Conservation (phyloP, 2,113 vertebrate genomes). For the Aythya baeri region DNA sequence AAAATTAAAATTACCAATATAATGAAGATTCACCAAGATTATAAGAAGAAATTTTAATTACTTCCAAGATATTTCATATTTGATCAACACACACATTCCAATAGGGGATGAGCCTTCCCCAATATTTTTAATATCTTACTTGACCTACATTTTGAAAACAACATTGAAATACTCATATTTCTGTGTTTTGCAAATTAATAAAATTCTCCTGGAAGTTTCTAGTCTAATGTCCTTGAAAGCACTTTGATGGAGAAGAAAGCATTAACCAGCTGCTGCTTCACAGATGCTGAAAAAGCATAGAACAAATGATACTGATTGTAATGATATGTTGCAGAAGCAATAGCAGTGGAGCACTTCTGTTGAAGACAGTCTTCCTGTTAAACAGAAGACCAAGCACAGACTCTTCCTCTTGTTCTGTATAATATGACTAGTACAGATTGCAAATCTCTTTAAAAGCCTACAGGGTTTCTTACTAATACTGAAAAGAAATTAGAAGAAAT, state of each 20-base stretch:
- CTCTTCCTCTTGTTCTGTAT: slow-evolving; percentile 57
- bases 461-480: slow-evolving; percentile 1
- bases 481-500: slow-evolving; percentile 59
- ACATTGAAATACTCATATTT: slow-evolving; percentile 24
- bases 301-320: slow-evolving; percentile 83
- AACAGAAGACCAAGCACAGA: slow-evolving; percentile 66
- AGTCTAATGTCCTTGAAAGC: slow-evolving; percentile 78
- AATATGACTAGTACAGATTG: slow-evolving; percentile 39
- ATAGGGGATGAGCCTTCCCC: not conserved
- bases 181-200: slow-evolving; percentile 66
- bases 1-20: not conserved
- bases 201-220: slow-evolving; percentile 75
- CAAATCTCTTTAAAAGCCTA: slow-evolving; percentile 35
- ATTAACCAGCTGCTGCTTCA: slow-evolving; percentile 79
- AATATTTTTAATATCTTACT: slow-evolving; percentile 39
- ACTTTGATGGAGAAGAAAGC: slow-evolving; percentile 80
- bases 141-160: slow-evolving; percentile 55
- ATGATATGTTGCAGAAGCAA: slow-evolving; percentile 76
- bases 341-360: slow-evolving; percentile 63
- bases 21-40: not conserved
- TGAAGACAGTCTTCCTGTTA: slow-evolving; percentile 64
- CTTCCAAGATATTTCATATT: not conserved
- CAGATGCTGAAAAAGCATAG: slow-evolving; percentile 74
- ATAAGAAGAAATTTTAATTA: not conserved
- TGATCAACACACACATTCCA: not conserved